Percentiles rank a stretch among this genome's conserved stretches.
Evolutionary conservation across 2,113 vertebrate species (phyloP).

Genomic region (Myrmophylax atrothorax): DNA sequence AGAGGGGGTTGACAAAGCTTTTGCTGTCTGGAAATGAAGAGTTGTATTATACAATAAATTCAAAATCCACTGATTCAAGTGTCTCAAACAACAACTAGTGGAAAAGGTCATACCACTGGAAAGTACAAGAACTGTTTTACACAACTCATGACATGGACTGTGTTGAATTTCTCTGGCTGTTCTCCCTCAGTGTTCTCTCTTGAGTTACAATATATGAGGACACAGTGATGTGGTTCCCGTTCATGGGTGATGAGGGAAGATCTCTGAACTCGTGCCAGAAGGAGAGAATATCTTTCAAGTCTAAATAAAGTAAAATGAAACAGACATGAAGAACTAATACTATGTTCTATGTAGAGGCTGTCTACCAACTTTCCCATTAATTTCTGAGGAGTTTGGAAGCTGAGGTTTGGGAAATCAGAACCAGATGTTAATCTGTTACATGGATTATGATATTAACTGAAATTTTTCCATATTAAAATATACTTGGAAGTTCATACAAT

Average conservation of each 20-base stretch:
- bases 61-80: neutral
- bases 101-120: neutral
- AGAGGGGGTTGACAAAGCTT: neutral
- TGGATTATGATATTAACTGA: neutral
- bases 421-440: neutral
- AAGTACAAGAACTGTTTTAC: neutral
- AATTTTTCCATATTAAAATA: slow-evolving; percentile 15
- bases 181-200: neutral
- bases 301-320: slow-evolving; percentile 26
- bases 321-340: neutral
- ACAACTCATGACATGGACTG: neutral
- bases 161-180: neutral
- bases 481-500: neutral
- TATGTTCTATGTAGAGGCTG: neutral
- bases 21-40: neutral
- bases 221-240: neutral
- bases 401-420: neutral
- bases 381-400: neutral
- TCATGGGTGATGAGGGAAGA: neutral
- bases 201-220: neutral
- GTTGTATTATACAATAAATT: neutral
- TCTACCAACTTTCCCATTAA: neutral
- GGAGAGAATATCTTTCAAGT: neutral
- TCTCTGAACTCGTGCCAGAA: neutral
- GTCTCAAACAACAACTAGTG: neutral